Percentiles rank a stretch among this genome's conserved stretches.
phyloP scores from a whole-genome alignment of 2,888 invertebrate species.

The Athetis lepigone region DNA sequence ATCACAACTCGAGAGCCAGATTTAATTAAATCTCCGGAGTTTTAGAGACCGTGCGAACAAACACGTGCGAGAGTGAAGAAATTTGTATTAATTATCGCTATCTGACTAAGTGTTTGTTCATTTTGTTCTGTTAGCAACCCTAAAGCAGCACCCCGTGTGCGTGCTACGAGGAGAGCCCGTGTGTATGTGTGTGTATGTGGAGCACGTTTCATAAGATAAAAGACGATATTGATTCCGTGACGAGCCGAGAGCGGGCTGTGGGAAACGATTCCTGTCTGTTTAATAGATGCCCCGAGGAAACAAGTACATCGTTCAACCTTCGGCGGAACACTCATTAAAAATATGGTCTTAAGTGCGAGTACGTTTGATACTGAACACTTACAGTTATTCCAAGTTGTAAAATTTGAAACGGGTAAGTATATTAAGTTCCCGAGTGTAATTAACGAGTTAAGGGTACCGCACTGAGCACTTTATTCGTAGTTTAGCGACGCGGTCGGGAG shows the following conservation, averaged over 20 bases:
- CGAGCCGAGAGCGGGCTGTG: conserved; percentile 87
- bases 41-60: conserved; percentile 78
- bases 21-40: conserved; percentile 81
- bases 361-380: conserved; percentile 58
- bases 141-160: conserved; percentile 66
- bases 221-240: conserved; percentile 90
- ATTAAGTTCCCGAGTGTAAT: conserved; percentile 83
- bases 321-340: conserved; percentile 75
- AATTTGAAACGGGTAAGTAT: conserved; percentile 75
- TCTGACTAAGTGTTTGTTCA: conserved; percentile 77
- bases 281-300: conserved; percentile 86
- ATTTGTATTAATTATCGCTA: conserved; percentile 84
- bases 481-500: conserved; percentile 80
- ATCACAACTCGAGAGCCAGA: conserved; percentile 72
- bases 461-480: conserved; percentile 85
- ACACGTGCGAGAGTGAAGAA: conserved; percentile 78
- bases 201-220: conserved; percentile 89
- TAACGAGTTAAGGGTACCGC: conserved; percentile 84
- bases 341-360: conserved; percentile 64
- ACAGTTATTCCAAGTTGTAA: conserved; percentile 63
- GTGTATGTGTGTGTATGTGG: conserved; percentile 81
- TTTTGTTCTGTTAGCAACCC: conserved; percentile 72
- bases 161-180: conserved; percentile 63
- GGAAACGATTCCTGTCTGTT: conserved; percentile 87
- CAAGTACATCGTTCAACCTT: conserved; percentile 70